phyloP scores from a whole-genome alignment of 2,888 invertebrate species.

The Dioctria rufipes region DNA sequence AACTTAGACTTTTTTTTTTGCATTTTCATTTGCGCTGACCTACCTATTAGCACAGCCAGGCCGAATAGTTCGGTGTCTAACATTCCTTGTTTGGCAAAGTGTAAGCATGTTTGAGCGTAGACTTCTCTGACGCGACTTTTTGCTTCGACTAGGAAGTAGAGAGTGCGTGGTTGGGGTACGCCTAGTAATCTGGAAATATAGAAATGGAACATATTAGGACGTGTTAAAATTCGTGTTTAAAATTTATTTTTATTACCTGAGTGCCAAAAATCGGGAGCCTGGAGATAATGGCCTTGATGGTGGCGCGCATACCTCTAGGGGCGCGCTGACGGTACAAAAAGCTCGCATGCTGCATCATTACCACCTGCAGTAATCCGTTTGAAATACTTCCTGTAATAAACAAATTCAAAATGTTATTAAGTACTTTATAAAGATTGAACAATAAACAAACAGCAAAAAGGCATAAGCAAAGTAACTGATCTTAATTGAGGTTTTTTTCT shows the following conservation, averaged over 20 bases:
- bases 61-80: constrained; percentile 88
- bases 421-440: too few relatives aligned
- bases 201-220: constrained; percentile 4
- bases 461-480: too few relatives aligned
- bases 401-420: constrained; percentile 15
- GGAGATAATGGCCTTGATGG: constrained; percentile 74
- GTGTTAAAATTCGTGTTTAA: not conserved
- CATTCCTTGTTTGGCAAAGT: constrained; percentile 85
- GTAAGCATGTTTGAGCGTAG: constrained; percentile 85
- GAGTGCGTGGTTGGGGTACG: constrained; percentile 71
- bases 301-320: constrained; percentile 84
- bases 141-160: constrained; percentile 77
- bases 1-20: not conserved
- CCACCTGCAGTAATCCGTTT: constrained; percentile 70
- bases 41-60: constrained; percentile 85
- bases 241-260: constrained; percentile 67
- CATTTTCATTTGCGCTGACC: constrained; percentile 67
- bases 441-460: too few relatives aligned
- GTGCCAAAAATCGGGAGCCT: constrained; percentile 76
- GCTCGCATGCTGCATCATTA: constrained; percentile 77
- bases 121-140: constrained; percentile 87
- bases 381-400: constrained; percentile 70
- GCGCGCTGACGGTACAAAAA: constrained; percentile 87
- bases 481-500: too few relatives aligned
- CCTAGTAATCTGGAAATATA: constrained; percentile 68